phyloP scores from a whole-genome alignment of 2,113 vertebrate genomes.

The Podarcis cretensis region DNA sequence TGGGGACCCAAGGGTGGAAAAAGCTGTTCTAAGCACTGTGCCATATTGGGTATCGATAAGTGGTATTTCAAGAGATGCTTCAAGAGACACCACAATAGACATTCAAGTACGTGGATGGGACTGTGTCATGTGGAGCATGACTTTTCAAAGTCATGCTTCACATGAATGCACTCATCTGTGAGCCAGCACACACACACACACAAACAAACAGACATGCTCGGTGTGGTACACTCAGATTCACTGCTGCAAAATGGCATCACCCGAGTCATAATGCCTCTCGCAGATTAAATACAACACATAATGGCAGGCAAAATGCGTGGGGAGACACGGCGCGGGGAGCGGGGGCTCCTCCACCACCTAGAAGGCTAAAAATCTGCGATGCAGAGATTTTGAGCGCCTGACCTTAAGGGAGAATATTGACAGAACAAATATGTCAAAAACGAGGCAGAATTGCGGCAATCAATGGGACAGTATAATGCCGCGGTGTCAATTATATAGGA shows the following conservation, averaged over 20 bases:
- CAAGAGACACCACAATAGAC: too few species aligned
- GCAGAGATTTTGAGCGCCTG: not conserved
- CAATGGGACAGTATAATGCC: not conserved
- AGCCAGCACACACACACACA: too few species aligned
- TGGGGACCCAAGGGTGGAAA: too few species aligned
- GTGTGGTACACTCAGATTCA: too few species aligned
- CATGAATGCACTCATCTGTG: too few species aligned
- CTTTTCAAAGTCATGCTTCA: too few species aligned
- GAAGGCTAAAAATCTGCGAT: not conserved
- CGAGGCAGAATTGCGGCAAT: not conserved
- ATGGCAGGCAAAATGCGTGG: not conserved
- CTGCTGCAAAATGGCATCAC: not conserved
- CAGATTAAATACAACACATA: not conserved
- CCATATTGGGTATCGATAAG: too few species aligned
- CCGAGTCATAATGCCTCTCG: not conserved
- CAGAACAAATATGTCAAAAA: conserved; percentile 19
- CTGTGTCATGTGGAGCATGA: too few species aligned
- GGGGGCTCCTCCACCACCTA: not conserved
- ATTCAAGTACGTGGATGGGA: too few species aligned
- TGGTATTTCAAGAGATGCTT: too few species aligned
- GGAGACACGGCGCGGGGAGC: not conserved
- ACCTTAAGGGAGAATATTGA: conserved; percentile 9
- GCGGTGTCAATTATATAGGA: not conserved
- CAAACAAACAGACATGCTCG: too few species aligned
- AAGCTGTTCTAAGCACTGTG: too few species aligned